Conservation (phyloP, 2,888 invertebrate genomes). For the Brachylomia viminalis region DNA sequence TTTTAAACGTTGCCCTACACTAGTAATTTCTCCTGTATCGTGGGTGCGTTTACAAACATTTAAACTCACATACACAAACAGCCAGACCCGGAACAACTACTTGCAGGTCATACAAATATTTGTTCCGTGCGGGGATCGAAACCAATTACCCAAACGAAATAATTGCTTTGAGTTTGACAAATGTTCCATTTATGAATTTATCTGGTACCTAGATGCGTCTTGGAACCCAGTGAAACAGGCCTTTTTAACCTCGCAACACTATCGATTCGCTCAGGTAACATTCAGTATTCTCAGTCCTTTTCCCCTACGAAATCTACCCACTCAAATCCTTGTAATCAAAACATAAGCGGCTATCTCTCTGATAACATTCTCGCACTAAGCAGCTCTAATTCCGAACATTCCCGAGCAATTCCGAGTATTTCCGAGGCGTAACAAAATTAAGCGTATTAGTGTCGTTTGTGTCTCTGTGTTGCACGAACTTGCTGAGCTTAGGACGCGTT, state of each 20-base stretch:
- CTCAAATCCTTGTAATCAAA: conserved; percentile 19
- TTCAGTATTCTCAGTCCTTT: not conserved
- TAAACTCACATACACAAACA: too few species aligned
- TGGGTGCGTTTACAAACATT: too few species aligned
- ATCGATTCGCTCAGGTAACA: not conserved
- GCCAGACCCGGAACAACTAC: too few species aligned
- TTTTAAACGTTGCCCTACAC: too few species aligned
- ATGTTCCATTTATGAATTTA: not conserved
- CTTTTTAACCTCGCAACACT: too few species aligned
- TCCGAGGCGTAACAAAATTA: conserved; percentile 38
- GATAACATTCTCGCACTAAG: conserved; percentile 11
- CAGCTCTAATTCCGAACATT: conserved; percentile 27
- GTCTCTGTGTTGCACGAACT: conserved; percentile 32
- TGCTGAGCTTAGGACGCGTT: conserved; percentile 3
- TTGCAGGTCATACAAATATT: too few species aligned
- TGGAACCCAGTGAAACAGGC: not conserved
- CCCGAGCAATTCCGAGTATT: conserved; percentile 40
- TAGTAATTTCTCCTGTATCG: too few species aligned
- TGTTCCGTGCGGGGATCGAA: too few species aligned
- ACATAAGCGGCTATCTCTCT: conserved; percentile 20
- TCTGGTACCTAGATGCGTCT: not conserved
- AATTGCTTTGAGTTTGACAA: not conserved
- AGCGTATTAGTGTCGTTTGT: conserved; percentile 39
- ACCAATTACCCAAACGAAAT: not conserved
- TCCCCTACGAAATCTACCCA: not conserved